These are phyloP conservation scores for Lordiphosa clarofinis DNA, from an alignment of 1,140 invertebrate genomes.

Conservation along the genomic window DNA sequence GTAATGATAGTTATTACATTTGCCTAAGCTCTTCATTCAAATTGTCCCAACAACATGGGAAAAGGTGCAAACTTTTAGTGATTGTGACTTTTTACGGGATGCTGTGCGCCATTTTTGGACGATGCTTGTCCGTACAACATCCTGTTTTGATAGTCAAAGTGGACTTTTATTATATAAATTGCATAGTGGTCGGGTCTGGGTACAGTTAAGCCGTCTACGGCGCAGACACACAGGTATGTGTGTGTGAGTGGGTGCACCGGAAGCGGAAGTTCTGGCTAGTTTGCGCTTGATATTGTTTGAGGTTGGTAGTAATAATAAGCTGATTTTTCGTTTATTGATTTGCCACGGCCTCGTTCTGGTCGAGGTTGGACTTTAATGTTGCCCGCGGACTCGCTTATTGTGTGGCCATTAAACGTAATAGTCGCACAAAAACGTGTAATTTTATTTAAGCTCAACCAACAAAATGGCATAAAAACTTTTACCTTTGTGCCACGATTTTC, in stretches of 20 bases:
- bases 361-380: slow-evolving; percentile 16
- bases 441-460: slow-evolving; percentile 39
- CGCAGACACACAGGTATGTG: slow-evolving; percentile 35
- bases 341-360: slow-evolving; percentile 11
- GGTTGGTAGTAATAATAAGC: slow-evolving; percentile 48
- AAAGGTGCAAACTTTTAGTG: slow-evolving; percentile 41
- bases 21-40: slow-evolving; percentile 38
- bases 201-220: slow-evolving; percentile 51
- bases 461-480: slow-evolving; percentile 58
- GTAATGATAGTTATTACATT: slow-evolving; percentile 53
- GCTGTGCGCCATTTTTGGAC: slow-evolving; percentile 6
- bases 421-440: slow-evolving; percentile 64
- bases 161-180: slow-evolving; percentile 66
- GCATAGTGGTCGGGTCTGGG: slow-evolving; percentile 33
- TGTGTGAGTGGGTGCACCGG: slow-evolving; percentile 48
- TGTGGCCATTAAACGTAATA: slow-evolving; percentile 65
- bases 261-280: slow-evolving; percentile 75
- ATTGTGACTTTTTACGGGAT: slow-evolving; percentile 45
- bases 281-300: slow-evolving; percentile 69
- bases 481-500: slow-evolving; percentile 29
- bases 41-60: slow-evolving; percentile 27
- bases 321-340: slow-evolving; percentile 74
- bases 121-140: slow-evolving; percentile 40
- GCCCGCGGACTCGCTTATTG: slow-evolving; percentile 15
- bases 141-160: slow-evolving; percentile 61